These are phyloP conservation scores for Hymenopus coronatus DNA, from an alignment of 2,888 invertebrate species.

Conservation along the genomic window DNA sequence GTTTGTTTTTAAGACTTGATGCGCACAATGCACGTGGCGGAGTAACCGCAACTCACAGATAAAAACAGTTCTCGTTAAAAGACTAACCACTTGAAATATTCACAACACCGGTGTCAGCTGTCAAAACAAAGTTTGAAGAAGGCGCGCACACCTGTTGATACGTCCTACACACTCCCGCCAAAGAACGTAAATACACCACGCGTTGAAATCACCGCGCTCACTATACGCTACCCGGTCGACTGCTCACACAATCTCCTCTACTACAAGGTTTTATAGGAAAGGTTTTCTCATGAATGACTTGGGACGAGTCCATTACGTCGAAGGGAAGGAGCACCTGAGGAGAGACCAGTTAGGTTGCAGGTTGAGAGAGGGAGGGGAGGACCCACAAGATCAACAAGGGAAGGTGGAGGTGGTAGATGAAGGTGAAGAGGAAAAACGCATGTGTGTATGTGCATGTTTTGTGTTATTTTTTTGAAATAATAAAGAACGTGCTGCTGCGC, in stretches of 20 bases:
- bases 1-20: neutral
- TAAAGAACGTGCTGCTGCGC: slow-evolving; percentile 1
- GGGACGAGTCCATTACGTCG: slow-evolving; percentile 29
- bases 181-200: neutral
- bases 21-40: neutral
- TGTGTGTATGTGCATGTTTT: neutral
- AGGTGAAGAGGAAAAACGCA: neutral
- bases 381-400: neutral
- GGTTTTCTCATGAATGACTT: slow-evolving; percentile 36
- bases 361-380: neutral
- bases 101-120: neutral
- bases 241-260: slow-evolving; percentile 27
- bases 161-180: neutral
- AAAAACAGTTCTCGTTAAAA: too few species aligned
- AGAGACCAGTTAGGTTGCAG: slow-evolving; percentile 1
- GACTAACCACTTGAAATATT: too few species aligned
- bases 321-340: slow-evolving; percentile 14
- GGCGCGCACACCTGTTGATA: neutral
- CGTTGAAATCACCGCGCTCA: slow-evolving; percentile 20
- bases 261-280: slow-evolving; percentile 35
- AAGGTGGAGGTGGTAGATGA: neutral
- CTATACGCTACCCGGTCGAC: slow-evolving; percentile 25
- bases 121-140: neutral
- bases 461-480: neutral
- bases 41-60: too few species aligned